Percentiles rank a stretch among this genome's conserved stretches.
phyloP scores from a whole-genome alignment of 2,888 invertebrate genomes.

The Dryocosmus kuriphilus region DNA sequence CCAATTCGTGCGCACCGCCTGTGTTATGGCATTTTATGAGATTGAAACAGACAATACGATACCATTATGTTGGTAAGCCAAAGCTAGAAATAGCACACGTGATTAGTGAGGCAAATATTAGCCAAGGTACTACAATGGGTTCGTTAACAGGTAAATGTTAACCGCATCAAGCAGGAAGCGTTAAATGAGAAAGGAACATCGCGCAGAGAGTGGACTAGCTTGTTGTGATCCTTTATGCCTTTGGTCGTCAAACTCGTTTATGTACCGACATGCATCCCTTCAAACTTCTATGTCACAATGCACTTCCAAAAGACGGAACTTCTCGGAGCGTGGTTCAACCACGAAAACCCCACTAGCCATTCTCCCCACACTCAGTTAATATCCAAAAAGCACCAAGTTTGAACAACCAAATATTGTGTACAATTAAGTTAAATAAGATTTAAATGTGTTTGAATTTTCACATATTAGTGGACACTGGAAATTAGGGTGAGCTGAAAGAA shows the following conservation, averaged over 20 bases:
- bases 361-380: constrained; percentile 51
- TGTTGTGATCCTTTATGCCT: constrained; percentile 55
- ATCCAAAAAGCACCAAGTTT: constrained; percentile 45
- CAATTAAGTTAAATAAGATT: not conserved
- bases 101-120: constrained; percentile 71
- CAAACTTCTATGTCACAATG: not conserved
- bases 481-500: too few relatives aligned
- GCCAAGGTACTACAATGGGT: constrained; percentile 72
- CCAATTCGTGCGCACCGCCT: too few relatives aligned
- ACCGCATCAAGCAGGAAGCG: constrained; percentile 68
- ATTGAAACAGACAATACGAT: constrained; percentile 11
- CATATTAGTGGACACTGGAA: too few relatives aligned
- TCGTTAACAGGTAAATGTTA: constrained; percentile 72
- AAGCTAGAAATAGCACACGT: constrained; percentile 53
- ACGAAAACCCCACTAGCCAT: constrained; percentile 47
- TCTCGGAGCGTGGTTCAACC: not conserved
- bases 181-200: constrained; percentile 64
- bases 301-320: not conserved
- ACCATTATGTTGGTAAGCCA: constrained; percentile 33
- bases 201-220: constrained; percentile 45
- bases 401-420: not conserved
- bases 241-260: constrained; percentile 53
- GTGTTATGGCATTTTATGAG: not conserved
- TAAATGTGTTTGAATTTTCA: too few relatives aligned
- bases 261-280: constrained; percentile 48